phyloP scores from a whole-genome alignment of 1,140 invertebrate species.

The Fragariocoptes setiger region DNA sequence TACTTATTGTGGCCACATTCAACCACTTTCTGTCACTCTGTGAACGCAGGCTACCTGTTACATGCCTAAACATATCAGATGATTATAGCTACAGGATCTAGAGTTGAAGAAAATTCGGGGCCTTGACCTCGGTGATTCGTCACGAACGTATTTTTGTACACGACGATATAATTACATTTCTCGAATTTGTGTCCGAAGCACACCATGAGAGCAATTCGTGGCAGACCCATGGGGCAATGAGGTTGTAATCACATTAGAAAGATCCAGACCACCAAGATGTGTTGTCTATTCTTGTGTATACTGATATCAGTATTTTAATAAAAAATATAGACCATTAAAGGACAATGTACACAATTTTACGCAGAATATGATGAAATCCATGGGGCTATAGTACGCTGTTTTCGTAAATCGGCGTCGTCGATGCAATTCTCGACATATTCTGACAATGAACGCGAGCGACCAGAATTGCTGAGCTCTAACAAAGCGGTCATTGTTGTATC shows the following conservation, averaged over 20 bases:
- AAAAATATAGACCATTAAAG: no score
- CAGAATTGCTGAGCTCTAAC: neutral
- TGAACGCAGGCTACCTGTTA: slow-evolving; percentile 75
- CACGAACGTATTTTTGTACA: slow-evolving; percentile 44
- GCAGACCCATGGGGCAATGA: slow-evolving; percentile 81
- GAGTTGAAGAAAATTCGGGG: slow-evolving; percentile 95
- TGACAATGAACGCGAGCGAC: neutral
- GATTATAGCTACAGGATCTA: slow-evolving; percentile 82
- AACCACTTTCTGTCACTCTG: slow-evolving; percentile 89
- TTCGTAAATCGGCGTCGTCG: no score
- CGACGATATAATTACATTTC: slow-evolving; percentile 60
- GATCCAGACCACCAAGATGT: slow-evolving; percentile 49
- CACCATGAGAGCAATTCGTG: slow-evolving; percentile 68
- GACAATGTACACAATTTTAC: no score
- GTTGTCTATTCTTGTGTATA: no score
- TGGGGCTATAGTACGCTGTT: no score
- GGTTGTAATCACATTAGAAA: slow-evolving; percentile 73
- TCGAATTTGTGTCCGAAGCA: slow-evolving; percentile 59
- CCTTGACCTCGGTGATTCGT: slow-evolving; percentile 88
- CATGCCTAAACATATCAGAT: slow-evolving; percentile 69
- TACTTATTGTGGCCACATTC: slow-evolving; percentile 71
- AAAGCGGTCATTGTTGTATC: neutral
- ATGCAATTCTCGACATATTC: neutral
- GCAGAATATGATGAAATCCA: no score
- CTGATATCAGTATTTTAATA: no score